Conservation (phyloP, 2,797 vertebrate genomes). For the Odontamblyopus lacepedii region DNA sequence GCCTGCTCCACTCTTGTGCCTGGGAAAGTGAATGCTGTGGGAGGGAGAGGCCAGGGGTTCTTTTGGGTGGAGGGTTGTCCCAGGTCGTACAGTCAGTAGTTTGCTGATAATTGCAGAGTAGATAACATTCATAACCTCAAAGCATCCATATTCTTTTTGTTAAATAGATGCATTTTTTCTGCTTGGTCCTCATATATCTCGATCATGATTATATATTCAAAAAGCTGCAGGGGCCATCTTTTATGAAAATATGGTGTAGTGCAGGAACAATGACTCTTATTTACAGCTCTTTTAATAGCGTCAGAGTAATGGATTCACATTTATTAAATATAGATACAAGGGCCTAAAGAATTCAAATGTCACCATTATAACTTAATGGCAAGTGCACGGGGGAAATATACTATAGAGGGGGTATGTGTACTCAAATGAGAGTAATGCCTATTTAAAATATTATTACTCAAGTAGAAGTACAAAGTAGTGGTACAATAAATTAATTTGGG, state of each 20-base stretch:
- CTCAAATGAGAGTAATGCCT: too few relatives aligned
- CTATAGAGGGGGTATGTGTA: too few relatives aligned
- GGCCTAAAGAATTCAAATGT: too few relatives aligned
- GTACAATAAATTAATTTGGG: too few relatives aligned
- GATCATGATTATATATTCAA: conserved; percentile 51
- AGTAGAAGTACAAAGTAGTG: too few relatives aligned
- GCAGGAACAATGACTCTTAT: conserved; percentile 46
- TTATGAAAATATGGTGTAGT: conserved; percentile 29
- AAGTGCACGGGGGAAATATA: too few relatives aligned
- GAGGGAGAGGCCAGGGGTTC: conserved; percentile 49
- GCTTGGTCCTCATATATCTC: conserved; percentile 44
- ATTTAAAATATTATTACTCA: too few relatives aligned
- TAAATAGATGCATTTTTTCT: conserved; percentile 52
- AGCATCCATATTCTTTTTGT: conserved; percentile 48
- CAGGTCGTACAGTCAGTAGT: conserved; percentile 45
- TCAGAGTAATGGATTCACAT: conserved; percentile 11
- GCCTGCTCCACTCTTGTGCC: conserved; percentile 49
- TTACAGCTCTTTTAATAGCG: conserved; percentile 35
- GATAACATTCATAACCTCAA: conserved; percentile 62
- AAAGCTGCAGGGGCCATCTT: conserved; percentile 41
- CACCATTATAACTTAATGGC: background rate
- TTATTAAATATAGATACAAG: conserved; percentile 9
- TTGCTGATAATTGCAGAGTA: conserved; percentile 67
- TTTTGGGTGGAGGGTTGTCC: conserved; percentile 45
- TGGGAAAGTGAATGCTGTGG: conserved; percentile 55